Evolutionary conservation across 2,888 invertebrate species (phyloP).

Genomic region (Lasioglossum morio): DNA sequence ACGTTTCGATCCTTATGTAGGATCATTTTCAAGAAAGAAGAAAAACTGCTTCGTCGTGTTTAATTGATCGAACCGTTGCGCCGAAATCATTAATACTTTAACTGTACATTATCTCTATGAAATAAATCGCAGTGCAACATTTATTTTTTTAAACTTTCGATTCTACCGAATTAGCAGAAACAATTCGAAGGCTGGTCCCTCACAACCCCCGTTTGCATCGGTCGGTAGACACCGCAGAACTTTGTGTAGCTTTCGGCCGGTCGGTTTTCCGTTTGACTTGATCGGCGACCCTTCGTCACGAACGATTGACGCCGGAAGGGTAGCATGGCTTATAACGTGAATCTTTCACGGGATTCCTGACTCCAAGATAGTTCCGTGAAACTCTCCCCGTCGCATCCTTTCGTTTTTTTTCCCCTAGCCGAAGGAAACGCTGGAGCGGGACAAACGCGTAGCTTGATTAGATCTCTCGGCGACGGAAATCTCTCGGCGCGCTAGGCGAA

Average conservation of each 20-base stretch:
- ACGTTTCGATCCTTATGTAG: too few relatives aligned
- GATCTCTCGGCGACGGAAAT: constrained; percentile 1
- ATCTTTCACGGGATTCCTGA: constrained; percentile 7
- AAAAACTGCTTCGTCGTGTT: too few relatives aligned
- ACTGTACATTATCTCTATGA: too few relatives aligned
- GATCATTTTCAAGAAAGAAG: too few relatives aligned
- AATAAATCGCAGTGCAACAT: not conserved
- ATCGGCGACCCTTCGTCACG: not conserved
- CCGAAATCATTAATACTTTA: too few relatives aligned
- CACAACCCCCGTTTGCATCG: constrained; percentile 30
- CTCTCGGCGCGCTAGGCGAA: not conserved
- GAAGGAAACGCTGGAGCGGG: not conserved
- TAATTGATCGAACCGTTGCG: too few relatives aligned
- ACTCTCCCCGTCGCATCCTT: not conserved
- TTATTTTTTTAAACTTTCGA: not conserved
- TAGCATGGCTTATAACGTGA: not conserved
- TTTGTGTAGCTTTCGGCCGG: not conserved
- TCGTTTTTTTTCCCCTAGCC: not conserved
- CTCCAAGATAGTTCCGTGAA: not conserved
- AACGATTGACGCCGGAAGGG: not conserved
- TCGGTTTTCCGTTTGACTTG: not conserved
- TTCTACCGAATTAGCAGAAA: not conserved
- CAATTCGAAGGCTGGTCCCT: not conserved
- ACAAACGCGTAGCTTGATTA: not conserved
- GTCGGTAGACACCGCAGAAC: constrained; percentile 50